A percentile compares a stretch with the other conserved stretches of the same genome.
Conservation (phyloP, 2,888 invertebrate species). For the Thyatira batis region DNA sequence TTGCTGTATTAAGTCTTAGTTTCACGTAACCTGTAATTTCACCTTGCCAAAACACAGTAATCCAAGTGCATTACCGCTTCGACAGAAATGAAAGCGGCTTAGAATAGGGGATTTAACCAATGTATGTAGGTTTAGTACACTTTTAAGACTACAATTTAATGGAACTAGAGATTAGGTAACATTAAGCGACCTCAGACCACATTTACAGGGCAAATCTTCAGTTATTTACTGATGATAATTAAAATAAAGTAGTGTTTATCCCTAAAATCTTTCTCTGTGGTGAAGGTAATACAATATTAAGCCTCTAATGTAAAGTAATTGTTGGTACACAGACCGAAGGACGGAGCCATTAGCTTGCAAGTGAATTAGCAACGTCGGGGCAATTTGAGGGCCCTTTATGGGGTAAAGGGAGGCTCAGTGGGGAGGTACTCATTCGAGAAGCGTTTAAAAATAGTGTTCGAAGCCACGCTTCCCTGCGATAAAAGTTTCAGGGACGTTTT, state of each 20-base stretch:
- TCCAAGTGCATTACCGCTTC: no score
- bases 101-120: no score
- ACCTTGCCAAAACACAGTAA: no score
- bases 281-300: conserved; percentile 1
- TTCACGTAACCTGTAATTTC: no score
- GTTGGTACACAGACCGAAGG: conserved; percentile 52
- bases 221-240: neutral
- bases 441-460: conserved; percentile 1
- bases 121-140: no score
- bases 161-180: no score
- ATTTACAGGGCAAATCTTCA: no score
- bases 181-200: no score
- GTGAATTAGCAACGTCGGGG: conserved; percentile 46
- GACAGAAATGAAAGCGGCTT: no score
- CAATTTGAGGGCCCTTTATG: conserved; percentile 14
- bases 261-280: neutral
- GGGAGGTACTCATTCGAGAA: neutral
- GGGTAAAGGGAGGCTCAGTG: neutral
- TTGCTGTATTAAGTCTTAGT: no score
- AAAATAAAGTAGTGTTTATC: neutral
- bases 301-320: conserved; percentile 23
- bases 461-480: neutral
- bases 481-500: no score
- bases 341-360: conserved; percentile 53
- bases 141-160: no score